phyloP scores from a whole-genome alignment of 2,113 vertebrate species.

The Gasterosteus aculeatus region DNA sequence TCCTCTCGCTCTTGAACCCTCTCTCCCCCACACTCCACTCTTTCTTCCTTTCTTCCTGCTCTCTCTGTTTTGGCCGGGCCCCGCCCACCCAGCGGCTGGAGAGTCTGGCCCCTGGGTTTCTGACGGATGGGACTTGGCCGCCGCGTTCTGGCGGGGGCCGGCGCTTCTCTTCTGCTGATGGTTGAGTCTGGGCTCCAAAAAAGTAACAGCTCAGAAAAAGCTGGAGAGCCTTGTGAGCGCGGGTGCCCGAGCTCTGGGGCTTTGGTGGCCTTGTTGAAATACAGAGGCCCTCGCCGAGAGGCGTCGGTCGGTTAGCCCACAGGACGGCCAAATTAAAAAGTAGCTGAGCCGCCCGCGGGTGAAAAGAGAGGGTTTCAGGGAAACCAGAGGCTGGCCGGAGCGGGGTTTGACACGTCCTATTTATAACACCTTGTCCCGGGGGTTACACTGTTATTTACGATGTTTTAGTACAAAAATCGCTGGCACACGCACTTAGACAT shows the following conservation, averaged over 20 bases:
- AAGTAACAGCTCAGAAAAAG: constrained; percentile 72
- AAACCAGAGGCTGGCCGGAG: constrained; percentile 81
- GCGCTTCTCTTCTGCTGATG: constrained; percentile 81
- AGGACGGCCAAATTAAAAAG: constrained; percentile 90
- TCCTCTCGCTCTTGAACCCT: constrained; percentile 85
- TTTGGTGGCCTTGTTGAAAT: constrained; percentile 93
- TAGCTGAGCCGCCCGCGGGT: constrained; percentile 80
- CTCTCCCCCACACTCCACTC: constrained; percentile 80
- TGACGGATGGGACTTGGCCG: constrained; percentile 87
- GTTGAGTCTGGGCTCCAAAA: constrained; percentile 84
- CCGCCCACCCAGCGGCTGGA: constrained; percentile 69
- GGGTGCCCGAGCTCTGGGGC: constrained; percentile 76
- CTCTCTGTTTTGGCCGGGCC: constrained; percentile 82
- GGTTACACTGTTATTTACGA: constrained; percentile 80
- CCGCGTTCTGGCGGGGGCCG: constrained; percentile 72
- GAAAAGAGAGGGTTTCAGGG: constrained; percentile 82
- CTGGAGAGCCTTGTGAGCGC: constrained; percentile 74
- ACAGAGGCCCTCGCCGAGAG: constrained; percentile 86
- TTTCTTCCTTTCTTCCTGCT: constrained; percentile 62
- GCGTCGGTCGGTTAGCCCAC: constrained; percentile 92
- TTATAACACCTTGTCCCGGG: constrained; percentile 89
- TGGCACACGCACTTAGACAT: constrained; percentile 64
- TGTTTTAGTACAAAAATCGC: constrained; percentile 54
- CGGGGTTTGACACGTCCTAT: constrained; percentile 88
- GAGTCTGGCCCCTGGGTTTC: constrained; percentile 73